Percentiles rank a stretch among this genome's conserved stretches.
Conservation (phyloP, 2,888 invertebrate genomes). For the Formica aserva region DNA sequence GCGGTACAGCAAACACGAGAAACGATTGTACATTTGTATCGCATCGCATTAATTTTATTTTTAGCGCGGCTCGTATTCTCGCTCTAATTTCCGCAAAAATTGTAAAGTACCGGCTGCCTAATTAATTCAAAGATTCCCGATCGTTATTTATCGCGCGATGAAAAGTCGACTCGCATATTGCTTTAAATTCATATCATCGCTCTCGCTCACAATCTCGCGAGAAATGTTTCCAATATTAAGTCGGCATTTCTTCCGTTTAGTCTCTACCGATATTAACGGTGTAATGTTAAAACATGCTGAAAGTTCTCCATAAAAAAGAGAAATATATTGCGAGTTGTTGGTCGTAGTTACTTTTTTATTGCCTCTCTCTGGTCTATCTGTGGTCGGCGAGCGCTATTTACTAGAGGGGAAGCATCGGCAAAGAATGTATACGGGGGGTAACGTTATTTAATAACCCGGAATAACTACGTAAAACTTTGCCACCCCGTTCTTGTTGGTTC, state of each 20-base stretch:
- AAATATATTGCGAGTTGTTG: constrained; percentile 64
- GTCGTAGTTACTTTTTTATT: constrained; percentile 57
- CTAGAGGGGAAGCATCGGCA: not conserved
- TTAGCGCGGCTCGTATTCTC: not conserved
- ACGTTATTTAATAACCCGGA: constrained; percentile 78
- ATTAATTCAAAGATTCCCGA: constrained; percentile 40
- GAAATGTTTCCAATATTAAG: not conserved
- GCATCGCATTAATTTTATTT: constrained; percentile 45
- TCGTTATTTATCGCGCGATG: constrained; percentile 39
- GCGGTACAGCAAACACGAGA: constrained; percentile 39
- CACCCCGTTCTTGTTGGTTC: constrained; percentile 46
- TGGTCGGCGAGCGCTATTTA: constrained; percentile 61
- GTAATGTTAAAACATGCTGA: constrained; percentile 34
- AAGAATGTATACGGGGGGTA: constrained; percentile 57
- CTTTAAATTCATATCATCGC: constrained; percentile 6
- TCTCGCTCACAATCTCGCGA: constrained; percentile 22
- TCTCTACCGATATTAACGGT: not conserved
- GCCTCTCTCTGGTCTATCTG: constrained; percentile 27
- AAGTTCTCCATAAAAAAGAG: constrained; percentile 54
- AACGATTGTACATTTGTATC: constrained; percentile 52
- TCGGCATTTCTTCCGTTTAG: not conserved
- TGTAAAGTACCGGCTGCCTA: constrained; percentile 21
- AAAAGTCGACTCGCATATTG: not conserved
- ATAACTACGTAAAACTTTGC: constrained; percentile 75
- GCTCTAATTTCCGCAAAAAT: constrained; percentile 30